phyloP scores from a whole-genome alignment of 2,113 vertebrate species.

The Physeter macrocephalus region DNA sequence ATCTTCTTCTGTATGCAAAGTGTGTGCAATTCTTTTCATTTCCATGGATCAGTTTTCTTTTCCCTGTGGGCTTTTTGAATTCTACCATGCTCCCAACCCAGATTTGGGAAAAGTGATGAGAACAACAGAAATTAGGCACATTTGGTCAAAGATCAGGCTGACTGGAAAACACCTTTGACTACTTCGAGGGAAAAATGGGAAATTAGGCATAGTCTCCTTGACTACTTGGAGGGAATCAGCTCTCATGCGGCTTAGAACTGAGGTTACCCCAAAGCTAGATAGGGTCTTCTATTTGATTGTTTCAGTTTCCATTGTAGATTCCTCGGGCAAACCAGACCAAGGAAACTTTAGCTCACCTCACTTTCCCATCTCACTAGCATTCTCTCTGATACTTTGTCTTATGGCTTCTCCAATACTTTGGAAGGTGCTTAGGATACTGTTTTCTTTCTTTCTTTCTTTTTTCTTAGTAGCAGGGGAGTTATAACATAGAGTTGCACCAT shows the following conservation, averaged over 20 bases:
- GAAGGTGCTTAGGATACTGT: neutral
- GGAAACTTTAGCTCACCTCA: neutral
- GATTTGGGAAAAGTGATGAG: neutral
- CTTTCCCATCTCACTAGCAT: neutral
- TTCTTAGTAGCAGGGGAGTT: neutral
- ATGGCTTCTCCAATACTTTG: neutral
- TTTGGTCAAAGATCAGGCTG: neutral
- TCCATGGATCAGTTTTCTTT: neutral
- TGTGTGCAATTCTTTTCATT: conserved; percentile 10
- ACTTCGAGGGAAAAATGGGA: neutral
- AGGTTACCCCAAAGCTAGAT: neutral
- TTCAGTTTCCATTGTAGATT: neutral
- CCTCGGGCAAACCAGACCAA: neutral
- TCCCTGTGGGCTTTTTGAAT: neutral
- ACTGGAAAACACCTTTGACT: neutral
- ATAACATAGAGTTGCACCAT: neutral
- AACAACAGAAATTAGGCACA: neutral
- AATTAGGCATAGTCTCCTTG: neutral
- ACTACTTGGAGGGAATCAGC: neutral
- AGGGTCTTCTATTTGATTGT: neutral
- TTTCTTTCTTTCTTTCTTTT: neutral
- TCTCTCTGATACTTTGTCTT: neutral
- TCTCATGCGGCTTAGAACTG: neutral
- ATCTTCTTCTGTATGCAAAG: neutral
- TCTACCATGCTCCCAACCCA: neutral